Base-by-base conservation (phyloP, 2,888 invertebrate species). In the Neoscelio sp. region DNA sequence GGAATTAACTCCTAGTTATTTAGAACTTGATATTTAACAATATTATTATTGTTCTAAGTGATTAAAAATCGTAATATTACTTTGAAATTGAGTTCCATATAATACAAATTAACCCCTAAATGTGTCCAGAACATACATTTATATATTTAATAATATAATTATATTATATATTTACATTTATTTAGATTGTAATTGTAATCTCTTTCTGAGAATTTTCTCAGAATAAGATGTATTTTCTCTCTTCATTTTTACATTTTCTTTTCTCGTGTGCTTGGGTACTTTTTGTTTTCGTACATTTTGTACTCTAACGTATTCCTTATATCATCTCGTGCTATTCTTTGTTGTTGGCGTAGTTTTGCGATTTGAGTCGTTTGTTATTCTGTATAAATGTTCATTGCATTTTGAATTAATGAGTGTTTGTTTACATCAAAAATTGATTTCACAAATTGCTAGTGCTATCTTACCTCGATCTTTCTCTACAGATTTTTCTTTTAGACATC, bases 401-500 rank as follows among this genome's bases (percentile, higher is more conserved):
- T 33, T 10, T 33, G 18, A 2, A 33, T 3, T 18, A 18, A 5
- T 3, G 60, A 12, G 3, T 46, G 60, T 60, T 8, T 44, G 10
- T 35, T 7, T 10, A 20, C 12, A 23, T 18, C 38, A 23, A 56
- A 56, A 46, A 35, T 62, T 62, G n/a, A 46, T 23, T 6, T 62
- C 46, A 35, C 33, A 62, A 62, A 62, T 46, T 10, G 33, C 60
- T 13, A 40, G 13, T 40, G 56, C 56, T 15, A 40, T 56, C 26
- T 46, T 46, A 15, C 46, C 62, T 13, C 46, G 20, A 23, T 62
- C 23, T 62, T 46, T 62, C 35, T 20, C 46, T 35, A 35, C 20
- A 18, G 54, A 68, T 17, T 42, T 62, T 62, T 62, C 50, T n/a
- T 76, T 76, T 2, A 62, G 62, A 46, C 68, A 77, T 28, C 48